These are phyloP conservation scores for Tragelaphus oryx DNA, from an alignment of 2,797 vertebrate species.

Conservation along the genomic window DNA sequence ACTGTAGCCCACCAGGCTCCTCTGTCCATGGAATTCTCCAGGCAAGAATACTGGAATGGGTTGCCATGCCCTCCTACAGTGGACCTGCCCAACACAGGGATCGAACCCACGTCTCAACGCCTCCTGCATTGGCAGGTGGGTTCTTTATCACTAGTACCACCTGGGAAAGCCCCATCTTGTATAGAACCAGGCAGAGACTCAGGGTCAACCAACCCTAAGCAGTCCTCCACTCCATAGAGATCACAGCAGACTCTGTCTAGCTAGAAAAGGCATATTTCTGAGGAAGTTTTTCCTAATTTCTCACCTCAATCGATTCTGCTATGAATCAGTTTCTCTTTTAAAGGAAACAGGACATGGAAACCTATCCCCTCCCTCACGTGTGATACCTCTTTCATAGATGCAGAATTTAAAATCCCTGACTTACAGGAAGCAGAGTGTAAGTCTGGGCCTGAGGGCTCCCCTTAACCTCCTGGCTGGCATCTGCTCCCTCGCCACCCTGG, in stretches of 20 bases:
- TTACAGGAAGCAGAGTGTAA: neutral
- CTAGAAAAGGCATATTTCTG: neutral
- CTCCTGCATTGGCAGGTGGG: neutral
- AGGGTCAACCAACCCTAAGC: neutral
- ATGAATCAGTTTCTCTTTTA: neutral
- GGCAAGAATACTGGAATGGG: neutral
- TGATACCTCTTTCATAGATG: neutral
- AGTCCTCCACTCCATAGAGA: neutral
- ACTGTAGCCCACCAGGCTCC: too few relatives aligned
- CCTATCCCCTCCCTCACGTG: neutral
- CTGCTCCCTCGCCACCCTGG: too few relatives aligned
- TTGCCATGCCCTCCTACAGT: neutral
- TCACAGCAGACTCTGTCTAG: neutral
- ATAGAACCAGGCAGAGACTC: conserved; percentile 39
- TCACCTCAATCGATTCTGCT: neutral
- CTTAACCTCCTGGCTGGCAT: neutral
- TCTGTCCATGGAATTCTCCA: too few relatives aligned
- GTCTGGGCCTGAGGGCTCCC: neutral
- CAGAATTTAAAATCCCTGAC: neutral
- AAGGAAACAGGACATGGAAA: neutral
- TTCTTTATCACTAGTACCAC: neutral
- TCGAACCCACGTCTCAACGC: fast-evolving
- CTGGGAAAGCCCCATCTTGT: conserved; percentile 46
- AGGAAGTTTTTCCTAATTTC: neutral
- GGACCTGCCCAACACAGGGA: neutral